These are phyloP conservation scores for Liodrosophila aerea DNA, from an alignment of 2,888 invertebrate genomes.

Conservation along the genomic window DNA sequence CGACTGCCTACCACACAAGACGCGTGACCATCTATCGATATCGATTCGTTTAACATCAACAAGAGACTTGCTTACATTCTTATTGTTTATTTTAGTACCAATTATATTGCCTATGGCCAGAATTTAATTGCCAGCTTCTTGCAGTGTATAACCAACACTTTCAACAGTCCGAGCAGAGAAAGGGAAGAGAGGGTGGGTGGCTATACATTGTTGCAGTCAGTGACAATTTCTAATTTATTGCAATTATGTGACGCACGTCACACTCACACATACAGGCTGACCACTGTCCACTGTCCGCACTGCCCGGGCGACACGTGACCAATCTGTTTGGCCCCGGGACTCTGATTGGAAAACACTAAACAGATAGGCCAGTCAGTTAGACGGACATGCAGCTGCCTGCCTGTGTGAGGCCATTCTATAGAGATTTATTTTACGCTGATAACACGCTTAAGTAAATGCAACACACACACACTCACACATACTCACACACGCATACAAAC, in stretches of 20 bases:
- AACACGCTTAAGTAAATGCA: constrained; percentile 78
- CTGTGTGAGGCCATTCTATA: constrained; percentile 42
- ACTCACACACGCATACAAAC: constrained; percentile 17
- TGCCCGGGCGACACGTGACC: constrained; percentile 50
- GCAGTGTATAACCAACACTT: neutral
- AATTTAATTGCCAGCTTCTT: neutral
- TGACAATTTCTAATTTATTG: constrained; percentile 79
- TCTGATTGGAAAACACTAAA: constrained; percentile 77
- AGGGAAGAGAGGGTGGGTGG: too few relatives aligned
- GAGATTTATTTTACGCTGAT: constrained; percentile 78
- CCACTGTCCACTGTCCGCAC: constrained; percentile 26
- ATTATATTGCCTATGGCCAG: too few relatives aligned
- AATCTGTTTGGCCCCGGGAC: constrained; percentile 49
- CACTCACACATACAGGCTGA: constrained; percentile 50
- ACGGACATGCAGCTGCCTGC: constrained; percentile 36
- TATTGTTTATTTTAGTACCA: too few relatives aligned
- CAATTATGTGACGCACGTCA: constrained; percentile 78
- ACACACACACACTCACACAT: constrained; percentile 35
- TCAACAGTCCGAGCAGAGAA: neutral
- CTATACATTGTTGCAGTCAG: constrained; percentile 67
- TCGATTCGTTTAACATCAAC: too few relatives aligned
- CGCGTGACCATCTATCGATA: too few relatives aligned
- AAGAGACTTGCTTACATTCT: too few relatives aligned
- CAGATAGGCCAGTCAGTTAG: constrained; percentile 54
- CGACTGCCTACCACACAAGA: too few relatives aligned